These are phyloP conservation scores for Theonella swinhoei DNA, from an alignment of 37 sponge, comb jelly and placozoan species.

Conservation along the genomic window DNA sequence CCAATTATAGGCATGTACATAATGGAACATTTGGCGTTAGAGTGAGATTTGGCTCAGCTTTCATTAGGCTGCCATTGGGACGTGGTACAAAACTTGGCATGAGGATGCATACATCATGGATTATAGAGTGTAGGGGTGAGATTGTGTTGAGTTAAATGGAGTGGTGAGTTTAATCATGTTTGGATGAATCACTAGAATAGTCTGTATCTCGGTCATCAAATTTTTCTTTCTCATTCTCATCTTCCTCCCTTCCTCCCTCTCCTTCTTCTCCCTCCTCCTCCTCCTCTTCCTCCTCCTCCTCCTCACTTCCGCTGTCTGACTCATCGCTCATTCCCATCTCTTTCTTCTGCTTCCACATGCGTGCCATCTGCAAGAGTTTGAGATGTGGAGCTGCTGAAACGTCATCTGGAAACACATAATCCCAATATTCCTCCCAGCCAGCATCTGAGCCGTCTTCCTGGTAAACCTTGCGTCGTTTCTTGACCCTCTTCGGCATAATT, in stretches of 20 bases:
- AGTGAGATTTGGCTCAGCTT: no score
- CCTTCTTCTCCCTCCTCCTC: constrained; percentile 26
- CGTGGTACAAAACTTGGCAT: no score
- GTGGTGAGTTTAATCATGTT: background rate
- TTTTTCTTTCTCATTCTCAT: background rate
- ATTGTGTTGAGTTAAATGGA: background rate
- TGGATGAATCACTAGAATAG: constrained; percentile 6
- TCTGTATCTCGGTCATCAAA: constrained; percentile 22
- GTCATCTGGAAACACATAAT: constrained; percentile 98
- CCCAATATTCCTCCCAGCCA: constrained; percentile 99
- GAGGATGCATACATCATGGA: no score
- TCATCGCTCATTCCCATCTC: background rate
- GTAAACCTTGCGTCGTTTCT: constrained; percentile 90
- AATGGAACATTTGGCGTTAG: no score
- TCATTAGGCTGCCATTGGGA: no score
- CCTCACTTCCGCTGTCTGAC: background rate
- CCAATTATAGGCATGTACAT: no score
- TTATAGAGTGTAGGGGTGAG: no score
- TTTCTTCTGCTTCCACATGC: constrained; percentile 89
- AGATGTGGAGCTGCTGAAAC: constrained; percentile 76
- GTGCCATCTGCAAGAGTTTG: constrained; percentile 95
- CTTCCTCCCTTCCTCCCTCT: background rate
- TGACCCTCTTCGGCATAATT: constrained; percentile 83
- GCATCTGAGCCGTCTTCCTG: constrained; percentile 91
- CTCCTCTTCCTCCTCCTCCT: constrained; percentile 26